Evolutionary conservation across 2,113 vertebrate species (phyloP).

Genomic region (Mobula hypostoma): DNA sequence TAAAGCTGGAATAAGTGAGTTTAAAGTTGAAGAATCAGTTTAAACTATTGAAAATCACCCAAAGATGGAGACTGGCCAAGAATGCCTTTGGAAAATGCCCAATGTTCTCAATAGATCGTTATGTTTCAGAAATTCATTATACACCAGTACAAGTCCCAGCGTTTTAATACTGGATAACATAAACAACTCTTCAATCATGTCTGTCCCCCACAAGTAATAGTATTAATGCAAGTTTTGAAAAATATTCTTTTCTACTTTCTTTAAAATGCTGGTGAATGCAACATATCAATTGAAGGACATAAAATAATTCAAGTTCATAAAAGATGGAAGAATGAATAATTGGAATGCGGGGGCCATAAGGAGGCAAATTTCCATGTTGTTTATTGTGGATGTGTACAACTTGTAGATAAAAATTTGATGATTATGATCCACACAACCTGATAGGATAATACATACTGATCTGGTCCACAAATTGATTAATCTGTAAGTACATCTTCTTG

Average conservation of each 20-base stretch:
- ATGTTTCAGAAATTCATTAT: background rate
- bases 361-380: background rate
- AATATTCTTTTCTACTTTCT: background rate
- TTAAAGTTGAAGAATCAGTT: conserved; percentile 18
- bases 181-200: background rate
- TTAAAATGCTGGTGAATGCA: background rate
- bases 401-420: background rate
- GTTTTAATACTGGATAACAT: background rate
- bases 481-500: background rate
- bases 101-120: background rate
- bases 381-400: too few species aligned
- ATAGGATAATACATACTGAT: background rate
- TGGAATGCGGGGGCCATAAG: background rate
- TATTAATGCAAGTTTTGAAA: background rate
- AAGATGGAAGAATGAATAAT: background rate
- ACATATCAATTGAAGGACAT: background rate
- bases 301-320: background rate
- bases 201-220: background rate
- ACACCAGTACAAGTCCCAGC: background rate
- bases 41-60: background rate
- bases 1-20: background rate
- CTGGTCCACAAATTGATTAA: background rate
- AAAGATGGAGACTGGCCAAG: background rate
- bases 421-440: background rate
- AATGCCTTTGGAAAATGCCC: conserved; percentile 23